Base-by-base conservation (phyloP, 2,113 vertebrate species). In the Thunnus thynnus region DNA sequence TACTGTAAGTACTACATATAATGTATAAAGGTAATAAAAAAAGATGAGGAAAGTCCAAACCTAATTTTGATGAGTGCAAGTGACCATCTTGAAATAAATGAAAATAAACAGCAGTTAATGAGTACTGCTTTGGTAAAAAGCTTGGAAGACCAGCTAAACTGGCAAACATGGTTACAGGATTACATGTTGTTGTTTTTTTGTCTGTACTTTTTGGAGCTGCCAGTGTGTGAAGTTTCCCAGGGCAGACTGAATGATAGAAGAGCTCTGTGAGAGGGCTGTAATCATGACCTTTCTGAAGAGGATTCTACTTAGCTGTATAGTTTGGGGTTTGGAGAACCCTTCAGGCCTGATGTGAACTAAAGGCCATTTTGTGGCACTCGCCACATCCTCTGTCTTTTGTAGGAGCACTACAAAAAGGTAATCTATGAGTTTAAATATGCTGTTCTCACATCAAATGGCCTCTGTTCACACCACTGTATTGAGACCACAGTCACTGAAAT, bases 251-350 rank as follows among this genome's bases (percentile, higher is more conserved):
- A 48, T 47, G 52, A 72, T 13, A 50, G 50, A 72, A 36, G n/a
- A 57, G 77, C 44, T 41, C 46, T 12, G 52, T 69, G 64, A 61
- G 56, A 56, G 64, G 64, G 55, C 56, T 18, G 64, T 52, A 69
- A 57, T 57, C 27, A 57, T 80, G 68, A 56, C 60, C 60, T 54
- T 41, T 46, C 12, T 80, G 44, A 50, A 65, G 44, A 80, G 61
- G 60, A 62, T 64, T 65, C 77, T 64, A 72, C 68, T 80, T 72
- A 80, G 14, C 61, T 14, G 44, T 18, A 47, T 64, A 64, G 3
- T 55, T 30, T 6, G 14, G 9, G 56, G 22, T 65, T 57, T 79
- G 18, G 44, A 80, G 61, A 65, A 44, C 68, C 51, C 77, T 68
- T 55, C 36, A 68, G 55, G 22, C 22, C 22, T 60, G 25, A 54